These are phyloP conservation scores for Spheniscus humboldti DNA, from an alignment of 2,797 vertebrate genomes.

Conservation along the genomic window DNA sequence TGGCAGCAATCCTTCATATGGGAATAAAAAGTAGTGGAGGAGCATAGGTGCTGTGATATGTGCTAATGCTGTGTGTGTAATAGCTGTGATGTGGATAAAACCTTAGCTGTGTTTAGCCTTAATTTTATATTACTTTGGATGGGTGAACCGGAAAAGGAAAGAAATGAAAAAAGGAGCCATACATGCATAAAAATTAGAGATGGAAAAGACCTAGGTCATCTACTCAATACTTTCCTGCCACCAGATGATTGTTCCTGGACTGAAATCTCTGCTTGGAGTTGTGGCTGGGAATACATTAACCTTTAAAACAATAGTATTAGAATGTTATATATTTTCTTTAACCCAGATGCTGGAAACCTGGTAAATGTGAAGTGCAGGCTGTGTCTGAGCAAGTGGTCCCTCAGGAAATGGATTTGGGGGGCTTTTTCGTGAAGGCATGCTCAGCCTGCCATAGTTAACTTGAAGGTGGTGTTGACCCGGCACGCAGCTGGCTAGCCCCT, in stretches of 20 bases:
- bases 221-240: neutral
- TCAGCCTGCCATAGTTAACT: neutral
- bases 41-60: rapidly evolving
- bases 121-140: neutral
- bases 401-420: neutral
- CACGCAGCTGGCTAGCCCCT: neutral
- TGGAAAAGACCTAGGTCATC: slow-evolving; percentile 18
- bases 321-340: slow-evolving; percentile 22
- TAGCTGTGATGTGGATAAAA: neutral
- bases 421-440: neutral
- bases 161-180: neutral
- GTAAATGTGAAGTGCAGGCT: neutral
- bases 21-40: neutral
- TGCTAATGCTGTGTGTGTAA: neutral
- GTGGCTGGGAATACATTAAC: slow-evolving; percentile 60
- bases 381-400: neutral
- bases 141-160: slow-evolving; percentile 43
- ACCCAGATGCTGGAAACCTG: neutral
- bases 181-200: neutral
- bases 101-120: neutral
- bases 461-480: neutral
- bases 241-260: slow-evolving; percentile 12
- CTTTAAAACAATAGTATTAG: slow-evolving; percentile 57
- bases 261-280: neutral
- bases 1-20: neutral